phyloP scores from a whole-genome alignment of 2,888 invertebrate genomes.

The Eilema sororculum region DNA sequence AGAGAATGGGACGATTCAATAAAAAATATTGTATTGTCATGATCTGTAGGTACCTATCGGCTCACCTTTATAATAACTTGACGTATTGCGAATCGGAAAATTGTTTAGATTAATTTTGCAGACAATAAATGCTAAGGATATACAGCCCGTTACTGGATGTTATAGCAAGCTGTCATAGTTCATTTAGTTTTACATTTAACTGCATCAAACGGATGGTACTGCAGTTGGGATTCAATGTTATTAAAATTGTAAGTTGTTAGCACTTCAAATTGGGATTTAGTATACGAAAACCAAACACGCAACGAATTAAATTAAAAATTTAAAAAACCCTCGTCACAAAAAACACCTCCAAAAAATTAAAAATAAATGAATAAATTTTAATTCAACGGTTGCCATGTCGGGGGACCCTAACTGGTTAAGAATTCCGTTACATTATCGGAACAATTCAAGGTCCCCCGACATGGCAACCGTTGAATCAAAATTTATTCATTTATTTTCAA shows the following conservation, averaged over 20 bases:
- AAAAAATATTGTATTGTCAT: neutral
- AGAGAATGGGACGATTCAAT: neutral
- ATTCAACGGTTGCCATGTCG: too few relatives aligned
- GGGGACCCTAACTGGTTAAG: too few relatives aligned
- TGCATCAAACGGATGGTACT: slow-evolving; percentile 19
- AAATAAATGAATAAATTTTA: too few relatives aligned
- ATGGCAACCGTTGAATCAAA: too few relatives aligned
- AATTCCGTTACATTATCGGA: too few relatives aligned
- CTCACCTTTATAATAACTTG: neutral
- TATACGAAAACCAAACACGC: too few relatives aligned
- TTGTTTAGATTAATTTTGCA: neutral
- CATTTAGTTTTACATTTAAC: slow-evolving; percentile 25
- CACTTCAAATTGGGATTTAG: too few relatives aligned
- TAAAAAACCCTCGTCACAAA: too few relatives aligned
- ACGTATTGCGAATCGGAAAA: slow-evolving; percentile 2
- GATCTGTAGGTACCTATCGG: neutral
- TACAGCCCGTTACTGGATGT: slow-evolving; percentile 21
- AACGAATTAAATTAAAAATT: too few relatives aligned
- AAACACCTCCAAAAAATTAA: too few relatives aligned
- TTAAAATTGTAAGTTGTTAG: neutral
- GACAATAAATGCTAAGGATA: slow-evolving; percentile 4
- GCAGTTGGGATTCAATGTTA: neutral
- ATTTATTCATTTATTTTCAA: too few relatives aligned
- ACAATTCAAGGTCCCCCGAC: too few relatives aligned
- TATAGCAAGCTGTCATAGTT: slow-evolving; percentile 18